Percentiles rank a stretch among this genome's conserved stretches.
Conservation (phyloP, 2,113 vertebrate species). For the Isurus oxyrinchus region DNA sequence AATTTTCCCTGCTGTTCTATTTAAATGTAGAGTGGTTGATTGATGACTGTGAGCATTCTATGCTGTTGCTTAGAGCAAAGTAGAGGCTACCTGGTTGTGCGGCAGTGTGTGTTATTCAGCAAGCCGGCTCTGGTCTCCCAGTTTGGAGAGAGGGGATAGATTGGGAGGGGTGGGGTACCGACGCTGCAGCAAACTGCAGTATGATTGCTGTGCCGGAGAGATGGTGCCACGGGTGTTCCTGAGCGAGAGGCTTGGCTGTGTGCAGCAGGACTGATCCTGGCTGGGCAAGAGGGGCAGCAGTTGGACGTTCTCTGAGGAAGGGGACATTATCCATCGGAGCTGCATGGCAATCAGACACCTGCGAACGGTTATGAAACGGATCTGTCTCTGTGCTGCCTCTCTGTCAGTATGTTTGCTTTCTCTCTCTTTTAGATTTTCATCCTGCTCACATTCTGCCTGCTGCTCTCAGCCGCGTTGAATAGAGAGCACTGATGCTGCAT, state of each 20-base stretch:
- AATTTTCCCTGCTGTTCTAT: not conserved
- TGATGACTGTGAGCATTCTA: not conserved
- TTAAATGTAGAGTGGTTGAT: not conserved
- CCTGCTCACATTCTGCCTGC: not conserved
- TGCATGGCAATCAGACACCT: constrained; percentile 20
- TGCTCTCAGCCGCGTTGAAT: not conserved
- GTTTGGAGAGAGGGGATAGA: not conserved
- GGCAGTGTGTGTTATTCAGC: not conserved
- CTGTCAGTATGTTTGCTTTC: constrained; percentile 33
- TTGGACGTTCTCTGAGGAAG: not conserved
- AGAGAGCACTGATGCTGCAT: not conserved
- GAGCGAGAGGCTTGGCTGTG: not conserved
- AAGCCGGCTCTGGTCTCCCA: not conserved
- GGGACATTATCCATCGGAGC: constrained; percentile 1
- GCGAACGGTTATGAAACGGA: constrained; percentile 25
- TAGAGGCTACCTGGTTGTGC: not conserved
- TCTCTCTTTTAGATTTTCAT: not conserved
- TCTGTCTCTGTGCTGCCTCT: constrained; percentile 36
- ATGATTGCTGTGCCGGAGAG: not conserved
- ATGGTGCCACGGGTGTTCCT: not conserved
- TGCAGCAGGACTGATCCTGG: not conserved
- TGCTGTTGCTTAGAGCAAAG: not conserved
- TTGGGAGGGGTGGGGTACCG: not conserved
- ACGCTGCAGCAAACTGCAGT: constrained; percentile 15
- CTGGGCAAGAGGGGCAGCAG: not conserved